A percentile compares a stretch with the other conserved stretches of the same genome.
Conservation (phyloP, 2,113 vertebrate species). For the Colossoma macropomum region DNA sequence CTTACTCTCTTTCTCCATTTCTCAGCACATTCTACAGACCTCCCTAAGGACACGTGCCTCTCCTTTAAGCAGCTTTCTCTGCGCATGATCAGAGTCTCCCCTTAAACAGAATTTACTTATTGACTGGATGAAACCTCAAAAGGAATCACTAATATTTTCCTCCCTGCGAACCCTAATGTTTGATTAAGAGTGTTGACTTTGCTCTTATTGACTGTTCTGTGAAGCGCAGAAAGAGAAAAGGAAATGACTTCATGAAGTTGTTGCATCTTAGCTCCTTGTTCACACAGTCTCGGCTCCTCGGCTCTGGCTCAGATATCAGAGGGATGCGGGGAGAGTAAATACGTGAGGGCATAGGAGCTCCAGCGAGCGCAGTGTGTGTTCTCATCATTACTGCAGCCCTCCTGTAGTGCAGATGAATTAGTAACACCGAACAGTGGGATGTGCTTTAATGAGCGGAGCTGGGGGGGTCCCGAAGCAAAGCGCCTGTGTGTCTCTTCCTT, state of each 20-base stretch:
- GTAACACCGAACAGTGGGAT: conserved; percentile 66
- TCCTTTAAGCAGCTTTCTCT: conserved; percentile 7
- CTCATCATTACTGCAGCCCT: conserved; percentile 67
- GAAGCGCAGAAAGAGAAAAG: conserved; percentile 22
- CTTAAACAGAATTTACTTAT: conserved; percentile 27
- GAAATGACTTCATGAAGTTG: conserved; percentile 17
- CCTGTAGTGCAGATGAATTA: conserved; percentile 75
- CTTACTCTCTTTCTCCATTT: conserved; percentile 6
- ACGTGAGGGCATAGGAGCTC: conserved; percentile 8
- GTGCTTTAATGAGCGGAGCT: conserved; percentile 71
- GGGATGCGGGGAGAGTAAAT: conserved; percentile 11
- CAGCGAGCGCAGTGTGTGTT: conserved; percentile 34
- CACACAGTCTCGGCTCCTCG: background rate
- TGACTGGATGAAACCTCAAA: conserved; percentile 24
- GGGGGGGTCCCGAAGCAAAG: conserved; percentile 61
- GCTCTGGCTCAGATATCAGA: conserved; percentile 38
- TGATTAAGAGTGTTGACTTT: conserved; percentile 61
- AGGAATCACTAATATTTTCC: conserved; percentile 35
- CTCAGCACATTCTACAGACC: conserved; percentile 11
- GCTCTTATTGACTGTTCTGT: conserved; percentile 24
- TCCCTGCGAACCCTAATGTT: conserved; percentile 9
- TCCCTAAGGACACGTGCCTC: background rate
- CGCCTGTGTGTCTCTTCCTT: conserved; percentile 17
- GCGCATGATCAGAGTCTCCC: background rate
- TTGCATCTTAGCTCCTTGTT: background rate